phyloP scores from a whole-genome alignment of 2,888 invertebrate species.

The Aleiodes leptofemur region DNA sequence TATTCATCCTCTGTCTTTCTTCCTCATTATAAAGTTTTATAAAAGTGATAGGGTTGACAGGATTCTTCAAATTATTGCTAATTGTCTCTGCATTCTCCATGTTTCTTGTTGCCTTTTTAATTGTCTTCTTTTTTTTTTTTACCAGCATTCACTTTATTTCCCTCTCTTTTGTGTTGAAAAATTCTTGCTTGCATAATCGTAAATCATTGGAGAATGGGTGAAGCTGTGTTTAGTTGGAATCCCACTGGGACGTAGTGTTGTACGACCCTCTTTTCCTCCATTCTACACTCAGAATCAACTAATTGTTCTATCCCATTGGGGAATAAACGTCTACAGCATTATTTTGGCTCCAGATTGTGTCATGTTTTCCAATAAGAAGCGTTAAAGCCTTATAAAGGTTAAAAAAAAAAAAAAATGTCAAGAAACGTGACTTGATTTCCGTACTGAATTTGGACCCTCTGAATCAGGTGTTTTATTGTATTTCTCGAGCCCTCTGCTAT shows the following conservation, averaged over 20 bases:
- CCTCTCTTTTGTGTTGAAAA: background rate
- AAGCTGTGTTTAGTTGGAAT: constrained; percentile 22
- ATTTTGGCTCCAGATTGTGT: constrained; percentile 13
- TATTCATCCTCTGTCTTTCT: background rate
- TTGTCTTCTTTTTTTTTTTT: background rate
- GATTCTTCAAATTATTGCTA: constrained; percentile 29
- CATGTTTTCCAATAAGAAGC: background rate
- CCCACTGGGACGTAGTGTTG: constrained; percentile 24
- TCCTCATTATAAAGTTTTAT: background rate
- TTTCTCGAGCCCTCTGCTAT: background rate
- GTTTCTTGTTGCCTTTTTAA: background rate
- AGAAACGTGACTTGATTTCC: constrained; percentile 28
- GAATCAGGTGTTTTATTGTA: constrained; percentile 36
- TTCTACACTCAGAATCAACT: constrained; percentile 32
- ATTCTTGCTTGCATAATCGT: constrained; percentile 35
- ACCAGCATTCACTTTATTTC: background rate
- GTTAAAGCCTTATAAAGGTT: background rate
- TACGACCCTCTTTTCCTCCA: background rate
- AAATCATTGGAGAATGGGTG: constrained; percentile 30
- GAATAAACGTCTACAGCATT: constrained; percentile 9
- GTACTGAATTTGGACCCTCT: constrained; percentile 3
- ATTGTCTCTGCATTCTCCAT: constrained; percentile 9
- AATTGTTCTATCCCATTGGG: constrained; percentile 20
- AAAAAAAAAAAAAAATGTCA: background rate
- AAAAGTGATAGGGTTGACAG: constrained; percentile 9